A percentile compares a stretch with the other conserved stretches of the same genome.
These are phyloP conservation scores for Ochropleura leucogaster DNA, from an alignment of 2,888 invertebrate genomes.

Conservation along the genomic window DNA sequence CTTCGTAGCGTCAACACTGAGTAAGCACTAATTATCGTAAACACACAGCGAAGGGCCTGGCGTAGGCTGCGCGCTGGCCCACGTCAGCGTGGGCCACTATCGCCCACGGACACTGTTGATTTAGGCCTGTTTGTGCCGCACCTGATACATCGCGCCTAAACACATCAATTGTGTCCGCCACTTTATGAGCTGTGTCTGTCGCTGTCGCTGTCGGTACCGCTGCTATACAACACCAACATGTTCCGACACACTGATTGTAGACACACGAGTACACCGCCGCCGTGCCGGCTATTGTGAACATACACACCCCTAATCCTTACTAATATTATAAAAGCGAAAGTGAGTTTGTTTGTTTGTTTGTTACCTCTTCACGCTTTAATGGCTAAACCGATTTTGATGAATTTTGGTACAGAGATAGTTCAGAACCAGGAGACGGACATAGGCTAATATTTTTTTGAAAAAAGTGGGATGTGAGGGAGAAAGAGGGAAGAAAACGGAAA, in stretches of 20 bases:
- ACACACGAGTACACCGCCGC: not conserved
- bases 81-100: constrained; percentile 51
- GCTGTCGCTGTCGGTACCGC: constrained; percentile 3
- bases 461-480: too few species aligned
- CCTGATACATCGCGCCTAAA: constrained; percentile 63
- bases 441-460: too few species aligned
- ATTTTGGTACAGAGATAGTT: too few species aligned
- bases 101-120: constrained; percentile 64
- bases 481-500: too few species aligned
- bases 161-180: constrained; percentile 64
- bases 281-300: constrained; percentile 7
- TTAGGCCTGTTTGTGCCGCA: constrained; percentile 66
- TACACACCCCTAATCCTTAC: constrained; percentile 4
- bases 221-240: constrained; percentile 25
- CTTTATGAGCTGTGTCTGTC: constrained; percentile 48
- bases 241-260: constrained; percentile 2
- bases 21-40: constrained; percentile 65
- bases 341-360: too few species aligned
- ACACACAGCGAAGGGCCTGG: constrained; percentile 39
- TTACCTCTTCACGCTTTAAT: too few species aligned
- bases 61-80: constrained; percentile 41
- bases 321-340: too few species aligned
- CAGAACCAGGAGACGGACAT: too few species aligned
- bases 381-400: too few species aligned
- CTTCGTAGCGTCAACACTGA: constrained; percentile 46